Percentiles rank a stretch among this genome's conserved stretches.
These are phyloP conservation scores for Rhynchonycteris naso DNA, from an alignment of 2,797 vertebrate species.

Conservation along the genomic window DNA sequence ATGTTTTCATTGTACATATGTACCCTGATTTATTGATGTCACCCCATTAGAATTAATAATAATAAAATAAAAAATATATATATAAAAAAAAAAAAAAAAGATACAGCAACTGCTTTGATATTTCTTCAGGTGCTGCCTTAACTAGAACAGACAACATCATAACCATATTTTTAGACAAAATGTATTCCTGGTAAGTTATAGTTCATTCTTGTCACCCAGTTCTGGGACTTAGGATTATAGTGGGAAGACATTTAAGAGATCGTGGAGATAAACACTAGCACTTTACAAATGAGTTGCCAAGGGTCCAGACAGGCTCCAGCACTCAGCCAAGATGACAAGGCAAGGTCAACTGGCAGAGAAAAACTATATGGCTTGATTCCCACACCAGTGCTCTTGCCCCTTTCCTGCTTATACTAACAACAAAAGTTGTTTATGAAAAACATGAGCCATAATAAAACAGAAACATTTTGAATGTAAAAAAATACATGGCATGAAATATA, in stretches of 20 bases:
- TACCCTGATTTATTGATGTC: no score
- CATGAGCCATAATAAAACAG: neutral
- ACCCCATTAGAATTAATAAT: no score
- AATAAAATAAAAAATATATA: no score
- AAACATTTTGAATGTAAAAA: neutral
- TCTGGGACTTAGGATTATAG: neutral
- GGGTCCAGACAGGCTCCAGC: neutral
- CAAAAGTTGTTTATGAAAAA: neutral
- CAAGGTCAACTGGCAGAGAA: neutral
- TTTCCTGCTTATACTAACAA: neutral
- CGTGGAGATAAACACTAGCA: neutral
- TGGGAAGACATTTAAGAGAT: neutral
- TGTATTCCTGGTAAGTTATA: neutral
- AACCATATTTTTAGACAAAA: constrained; percentile 27
- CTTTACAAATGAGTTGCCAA: neutral
- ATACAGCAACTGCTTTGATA: neutral
- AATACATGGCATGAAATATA: neutral
- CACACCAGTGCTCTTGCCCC: neutral
- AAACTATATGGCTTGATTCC: neutral
- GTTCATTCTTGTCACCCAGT: neutral
- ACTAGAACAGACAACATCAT: neutral
- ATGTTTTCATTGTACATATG: no score
- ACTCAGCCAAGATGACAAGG: neutral
- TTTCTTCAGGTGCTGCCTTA: neutral
- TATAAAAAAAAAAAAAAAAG: no score